Conservation (phyloP, 2,888 invertebrate genomes). For the Deilephila porcellus region DNA sequence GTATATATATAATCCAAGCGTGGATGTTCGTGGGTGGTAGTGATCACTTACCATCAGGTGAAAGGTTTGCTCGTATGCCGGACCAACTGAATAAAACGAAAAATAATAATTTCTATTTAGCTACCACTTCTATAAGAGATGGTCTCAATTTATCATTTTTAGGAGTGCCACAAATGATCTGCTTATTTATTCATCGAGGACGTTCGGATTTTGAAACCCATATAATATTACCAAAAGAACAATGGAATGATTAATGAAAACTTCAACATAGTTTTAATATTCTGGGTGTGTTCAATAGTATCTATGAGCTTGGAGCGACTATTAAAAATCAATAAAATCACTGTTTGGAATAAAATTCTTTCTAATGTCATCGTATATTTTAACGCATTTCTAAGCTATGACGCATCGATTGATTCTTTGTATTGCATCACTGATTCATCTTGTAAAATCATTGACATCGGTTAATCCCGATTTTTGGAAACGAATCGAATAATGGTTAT, state of each 20-base stretch:
- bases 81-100: too few species aligned
- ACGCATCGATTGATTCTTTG: neutral
- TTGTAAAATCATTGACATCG: neutral
- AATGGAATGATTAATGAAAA: neutral
- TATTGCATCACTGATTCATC: slow-evolving; percentile 1
- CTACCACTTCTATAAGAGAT: neutral
- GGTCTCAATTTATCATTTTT: too few species aligned
- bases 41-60: too few species aligned
- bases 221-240: too few species aligned
- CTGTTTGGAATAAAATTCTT: neutral
- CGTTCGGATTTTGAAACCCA: too few species aligned
- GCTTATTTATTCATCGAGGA: too few species aligned
- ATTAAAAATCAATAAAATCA: slow-evolving; percentile 4
- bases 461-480: slow-evolving; percentile 6
- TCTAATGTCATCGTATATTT: slow-evolving; percentile 19
- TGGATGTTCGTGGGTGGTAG: too few species aligned
- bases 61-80: too few species aligned
- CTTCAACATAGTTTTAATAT: neutral
- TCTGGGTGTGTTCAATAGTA: slow-evolving; percentile 4
- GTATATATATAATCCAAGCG: too few species aligned
- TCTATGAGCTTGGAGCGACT: neutral
- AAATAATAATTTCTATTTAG: neutral
- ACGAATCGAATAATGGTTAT: neutral
- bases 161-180: too few species aligned
- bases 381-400: neutral